Evolutionary conservation across 2,113 vertebrate species (phyloP), one percentile per base, ranked within the genome.

Genomic region (Anser cygnoides): DNA sequence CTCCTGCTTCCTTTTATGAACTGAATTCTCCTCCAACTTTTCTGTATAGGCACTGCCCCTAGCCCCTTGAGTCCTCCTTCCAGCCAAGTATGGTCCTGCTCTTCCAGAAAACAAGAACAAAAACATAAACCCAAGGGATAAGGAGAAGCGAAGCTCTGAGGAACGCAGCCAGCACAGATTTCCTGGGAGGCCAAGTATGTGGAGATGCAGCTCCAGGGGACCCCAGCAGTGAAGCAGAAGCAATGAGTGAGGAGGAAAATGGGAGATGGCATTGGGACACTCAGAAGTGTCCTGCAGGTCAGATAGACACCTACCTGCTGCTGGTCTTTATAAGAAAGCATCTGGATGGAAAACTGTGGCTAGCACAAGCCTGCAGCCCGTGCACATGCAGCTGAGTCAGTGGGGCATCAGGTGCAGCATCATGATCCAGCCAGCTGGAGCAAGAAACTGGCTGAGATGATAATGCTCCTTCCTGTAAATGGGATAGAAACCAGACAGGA

Each of bases 311-410:
- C 1, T 7, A 41, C 20, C 37, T 78, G 55, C 65, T 74, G 28
- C 46, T 75, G 50, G 9, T 55, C 71, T 62, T 2, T 1, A 13
- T 4, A 78, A 77, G 58, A 84, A 78, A 85, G 46, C 31, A 70
- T 5, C 9, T 31, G 37, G 63, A n/a, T 59, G 66, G 33, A 10
- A 58, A 44, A 55, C 3, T 1, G 2, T 2, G 10, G 46, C n/a
- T 28, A 55, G 57, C 52, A 33, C 10, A 77, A 84, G n/a, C 59
- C 33, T 80, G 50, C 55, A 79, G 54, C 17, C 17, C 20, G 18
- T 5, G 11, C 4, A 13, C 1, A 0, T 9, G 39, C 17, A 4
- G 5, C 46, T 3, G 43, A 72, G 61, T 33, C 71, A n/a, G 61
- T 5, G 66, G 8, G 15, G 23, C 0, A 0, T 58, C 43, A 78